A percentile compares a stretch with the other conserved stretches of the same genome.
Conservation (phyloP, 92 coral and sea anemone genomes). For the Palythoa grandis region DNA sequence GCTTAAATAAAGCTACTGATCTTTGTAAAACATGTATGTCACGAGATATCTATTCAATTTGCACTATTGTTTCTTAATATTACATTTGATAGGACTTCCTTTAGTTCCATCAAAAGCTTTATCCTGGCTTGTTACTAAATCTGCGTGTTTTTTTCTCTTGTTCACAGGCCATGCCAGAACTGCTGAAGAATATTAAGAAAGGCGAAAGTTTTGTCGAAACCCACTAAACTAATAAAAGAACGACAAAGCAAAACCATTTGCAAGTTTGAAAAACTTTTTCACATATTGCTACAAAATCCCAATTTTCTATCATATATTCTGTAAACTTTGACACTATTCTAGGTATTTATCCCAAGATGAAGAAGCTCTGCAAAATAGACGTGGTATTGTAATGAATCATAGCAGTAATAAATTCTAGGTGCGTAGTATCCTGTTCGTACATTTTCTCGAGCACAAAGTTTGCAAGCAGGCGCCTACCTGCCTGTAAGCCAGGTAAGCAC, state of each 20-base stretch:
- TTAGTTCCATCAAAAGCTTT: not conserved
- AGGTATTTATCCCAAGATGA: not conserved
- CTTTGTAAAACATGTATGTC: no score
- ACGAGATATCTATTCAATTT: no score
- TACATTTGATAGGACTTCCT: no score
- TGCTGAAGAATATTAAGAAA: slow-evolving; percentile 86
- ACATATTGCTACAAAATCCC: no score
- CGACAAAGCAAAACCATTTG: not conserved
- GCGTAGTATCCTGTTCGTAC: not conserved
- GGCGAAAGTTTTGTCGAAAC: slow-evolving; percentile 84
- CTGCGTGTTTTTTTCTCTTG: not conserved
- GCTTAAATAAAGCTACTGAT: no score
- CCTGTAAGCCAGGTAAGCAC: no score
- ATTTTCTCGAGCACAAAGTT: no score
- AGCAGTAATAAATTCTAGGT: not conserved
- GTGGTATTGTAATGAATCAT: not conserved
- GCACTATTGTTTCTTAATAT: no score
- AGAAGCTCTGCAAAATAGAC: not conserved
- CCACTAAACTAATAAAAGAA: not conserved
- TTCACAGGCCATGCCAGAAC: slow-evolving; percentile 84
- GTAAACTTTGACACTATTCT: not conserved
- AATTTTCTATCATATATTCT: not conserved
- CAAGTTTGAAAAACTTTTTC: not conserved
- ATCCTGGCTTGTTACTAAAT: not conserved
- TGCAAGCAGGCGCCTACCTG: no score